phyloP scores from a whole-genome alignment of 2,888 invertebrate species.

The Coelinius sp. region DNA sequence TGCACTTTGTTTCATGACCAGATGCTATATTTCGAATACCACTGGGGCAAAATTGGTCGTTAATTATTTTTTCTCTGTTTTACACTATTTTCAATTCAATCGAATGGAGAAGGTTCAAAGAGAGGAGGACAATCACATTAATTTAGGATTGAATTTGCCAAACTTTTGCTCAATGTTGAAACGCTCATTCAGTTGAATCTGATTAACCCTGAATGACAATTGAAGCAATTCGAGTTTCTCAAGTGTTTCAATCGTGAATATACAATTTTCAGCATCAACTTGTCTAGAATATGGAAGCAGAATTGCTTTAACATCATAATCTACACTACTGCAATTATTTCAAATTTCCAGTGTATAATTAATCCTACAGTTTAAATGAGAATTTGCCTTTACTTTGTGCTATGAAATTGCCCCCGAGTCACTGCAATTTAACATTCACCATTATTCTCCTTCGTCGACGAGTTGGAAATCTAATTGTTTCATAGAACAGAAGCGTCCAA shows the following conservation, averaged over 20 bases:
- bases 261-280: neutral
- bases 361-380: neutral
- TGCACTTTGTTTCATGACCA: neutral
- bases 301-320: neutral
- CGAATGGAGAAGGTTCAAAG: no score
- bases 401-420: neutral
- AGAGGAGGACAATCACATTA: neutral
- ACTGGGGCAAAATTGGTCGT: no score
- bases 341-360: neutral
- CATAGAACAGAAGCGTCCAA: neutral
- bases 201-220: constrained; percentile 45
- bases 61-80: no score
- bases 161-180: neutral
- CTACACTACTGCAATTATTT: neutral
- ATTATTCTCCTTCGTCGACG: neutral
- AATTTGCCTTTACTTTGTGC: neutral
- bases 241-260: neutral
- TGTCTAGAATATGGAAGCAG: neutral
- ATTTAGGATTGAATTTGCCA: neutral
- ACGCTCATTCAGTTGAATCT: constrained; percentile 36
- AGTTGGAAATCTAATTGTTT: neutral
- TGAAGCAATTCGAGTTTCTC: constrained; percentile 42
- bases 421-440: neutral
- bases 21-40: neutral
- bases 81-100: no score